These are phyloP conservation scores for Ochropleura leucogaster DNA, from an alignment of 2,888 invertebrate species.

Conservation along the genomic window DNA sequence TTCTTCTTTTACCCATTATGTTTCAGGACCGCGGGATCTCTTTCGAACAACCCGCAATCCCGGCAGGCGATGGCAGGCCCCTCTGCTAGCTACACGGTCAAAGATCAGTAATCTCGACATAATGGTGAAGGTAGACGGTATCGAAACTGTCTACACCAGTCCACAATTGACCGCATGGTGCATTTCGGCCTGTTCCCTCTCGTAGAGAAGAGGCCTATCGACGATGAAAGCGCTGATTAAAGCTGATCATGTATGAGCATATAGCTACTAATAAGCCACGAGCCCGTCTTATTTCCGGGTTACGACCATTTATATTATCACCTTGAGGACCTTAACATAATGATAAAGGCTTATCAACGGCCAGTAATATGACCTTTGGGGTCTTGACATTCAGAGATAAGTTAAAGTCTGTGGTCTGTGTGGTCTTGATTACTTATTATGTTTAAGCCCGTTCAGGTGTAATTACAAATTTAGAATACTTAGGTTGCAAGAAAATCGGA, in stretches of 20 bases:
- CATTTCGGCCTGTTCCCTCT: background rate
- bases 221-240: background rate
- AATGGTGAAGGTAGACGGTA: too few species aligned
- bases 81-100: too few species aligned
- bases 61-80: too few species aligned
- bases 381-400: conserved; percentile 46
- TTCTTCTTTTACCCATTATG: too few species aligned
- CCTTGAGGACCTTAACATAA: background rate
- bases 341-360: conserved; percentile 23
- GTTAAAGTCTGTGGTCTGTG: background rate
- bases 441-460: background rate
- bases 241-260: background rate
- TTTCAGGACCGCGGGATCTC: too few species aligned
- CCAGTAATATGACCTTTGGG: conserved; percentile 27
- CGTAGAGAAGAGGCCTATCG: background rate
- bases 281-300: conserved; percentile 17
- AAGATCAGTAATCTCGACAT: too few species aligned
- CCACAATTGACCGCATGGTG: background rate
- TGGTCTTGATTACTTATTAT: conserved; percentile 14
- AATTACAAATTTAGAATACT: background rate
- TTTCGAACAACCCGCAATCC: too few species aligned
- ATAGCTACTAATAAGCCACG: background rate
- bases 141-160: too few species aligned
- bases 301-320: background rate
- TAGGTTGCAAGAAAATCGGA: too few species aligned